These are phyloP conservation scores for Delphinus delphis DNA, from an alignment of 2,113 vertebrate species.

Conservation along the genomic window DNA sequence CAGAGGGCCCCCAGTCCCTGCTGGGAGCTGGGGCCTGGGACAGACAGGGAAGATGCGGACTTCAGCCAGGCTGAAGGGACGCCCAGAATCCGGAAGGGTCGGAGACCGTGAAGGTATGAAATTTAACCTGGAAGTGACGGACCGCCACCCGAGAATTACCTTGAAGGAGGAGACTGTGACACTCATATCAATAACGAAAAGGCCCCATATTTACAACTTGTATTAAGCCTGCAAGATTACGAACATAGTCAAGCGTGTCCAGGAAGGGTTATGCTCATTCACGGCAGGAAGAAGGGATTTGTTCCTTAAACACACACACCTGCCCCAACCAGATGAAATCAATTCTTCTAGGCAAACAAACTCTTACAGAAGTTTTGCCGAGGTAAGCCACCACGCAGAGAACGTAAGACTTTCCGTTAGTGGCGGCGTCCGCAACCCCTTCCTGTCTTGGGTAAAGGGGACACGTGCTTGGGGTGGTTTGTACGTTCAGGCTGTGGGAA, in stretches of 20 bases:
- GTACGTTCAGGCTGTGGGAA: no score
- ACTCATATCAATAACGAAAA: background rate
- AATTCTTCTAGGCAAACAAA: background rate
- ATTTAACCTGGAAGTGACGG: background rate
- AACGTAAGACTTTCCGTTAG: accelerated
- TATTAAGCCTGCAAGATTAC: background rate
- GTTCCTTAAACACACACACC: background rate
- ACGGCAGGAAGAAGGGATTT: accelerated
- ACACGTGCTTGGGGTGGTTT: accelerated
- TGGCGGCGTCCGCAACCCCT: accelerated
- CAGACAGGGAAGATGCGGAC: accelerated
- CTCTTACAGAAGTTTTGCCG: background rate
- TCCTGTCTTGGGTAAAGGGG: background rate
- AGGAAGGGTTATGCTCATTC: background rate
- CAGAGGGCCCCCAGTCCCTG: background rate
- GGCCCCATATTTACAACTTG: background rate
- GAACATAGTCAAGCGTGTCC: accelerated
- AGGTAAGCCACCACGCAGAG: background rate
- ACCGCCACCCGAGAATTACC: background rate
- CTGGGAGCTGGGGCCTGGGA: background rate
- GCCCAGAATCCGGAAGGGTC: accelerated
- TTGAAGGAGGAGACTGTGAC: background rate
- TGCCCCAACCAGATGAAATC: background rate
- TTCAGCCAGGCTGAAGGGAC: background rate
- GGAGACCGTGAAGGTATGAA: accelerated